Evolutionary conservation across 2,888 invertebrate species (phyloP), one percentile per base, ranked within the genome.

Genomic region (Aplocera efformata): DNA sequence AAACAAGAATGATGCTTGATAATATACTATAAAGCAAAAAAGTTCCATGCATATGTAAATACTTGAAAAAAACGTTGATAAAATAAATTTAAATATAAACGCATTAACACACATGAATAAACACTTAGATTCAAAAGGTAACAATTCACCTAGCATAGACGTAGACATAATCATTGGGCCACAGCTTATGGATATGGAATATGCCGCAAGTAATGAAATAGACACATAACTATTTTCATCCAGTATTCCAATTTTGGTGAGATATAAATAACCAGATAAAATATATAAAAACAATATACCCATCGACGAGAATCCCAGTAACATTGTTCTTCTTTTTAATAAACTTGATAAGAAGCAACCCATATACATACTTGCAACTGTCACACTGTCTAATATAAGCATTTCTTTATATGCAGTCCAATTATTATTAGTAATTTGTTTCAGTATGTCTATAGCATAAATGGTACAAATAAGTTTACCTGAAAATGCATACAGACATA

Each of bases 371-470:
- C 67, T 60, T 0, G 52, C 9, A 0, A 76, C 59, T 6, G 74
- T 69, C 0, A 75, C 48, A 1, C 67, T 67, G 13, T 76, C 74
- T 34, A 76, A 49, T 24, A 71, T 61, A 6, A 75, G 40, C 68
- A 76, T 71, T 6, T 55, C 61, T 0, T 37, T 42, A n/a, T 74
- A 74, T 0, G 74, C 69, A 0, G 60, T 51, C 0, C 40, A 34
- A 39, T 69, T 64, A 17, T 46, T 58, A 0, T 41, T 36, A 0
- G 67, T 68, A 6, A 73, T 67, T 33, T 63, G 64, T 28, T 62
- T 71, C n/a, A 71, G 47, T n/a, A 75, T 62, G 42, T 72, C 73
- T 23, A 73, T 44, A 4, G 67, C 68, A 22, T 67, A 75, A 0
- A 69, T 37, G 3, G 62, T 54, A 39, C 57, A 68, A 0, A 70